Conservation (phyloP, 1,140 invertebrate genomes). For the Drosophila kepulauana region DNA sequence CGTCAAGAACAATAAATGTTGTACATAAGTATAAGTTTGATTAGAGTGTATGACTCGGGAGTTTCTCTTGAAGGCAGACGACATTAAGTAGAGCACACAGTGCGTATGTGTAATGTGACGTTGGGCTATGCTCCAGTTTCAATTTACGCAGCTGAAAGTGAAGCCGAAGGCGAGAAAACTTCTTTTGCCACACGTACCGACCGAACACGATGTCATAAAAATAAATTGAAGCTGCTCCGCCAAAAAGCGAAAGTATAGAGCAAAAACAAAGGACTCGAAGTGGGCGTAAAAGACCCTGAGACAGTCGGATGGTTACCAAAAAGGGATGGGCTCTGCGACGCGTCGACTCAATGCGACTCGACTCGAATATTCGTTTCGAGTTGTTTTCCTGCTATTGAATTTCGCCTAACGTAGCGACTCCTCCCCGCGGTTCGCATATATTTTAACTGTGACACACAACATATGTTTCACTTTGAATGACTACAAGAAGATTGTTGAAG, state of each 20-base stretch:
- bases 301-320: background rate
- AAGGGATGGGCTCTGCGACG: slow-evolving; percentile 11
- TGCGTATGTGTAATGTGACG: slow-evolving; percentile 54
- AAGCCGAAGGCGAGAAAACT: slow-evolving; percentile 47
- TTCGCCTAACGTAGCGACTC: slow-evolving; percentile 9
- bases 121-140: slow-evolving; percentile 54
- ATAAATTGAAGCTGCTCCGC: slow-evolving; percentile 65
- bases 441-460: slow-evolving; percentile 74
- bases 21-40: background rate
- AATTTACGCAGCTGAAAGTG: slow-evolving; percentile 49
- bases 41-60: background rate
- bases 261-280: slow-evolving; percentile 34
- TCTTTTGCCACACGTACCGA: slow-evolving; percentile 57
- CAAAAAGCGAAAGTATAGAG: slow-evolving; percentile 30
- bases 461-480: slow-evolving; percentile 78
- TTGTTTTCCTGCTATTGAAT: slow-evolving; percentile 47
- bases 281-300: slow-evolving; percentile 28
- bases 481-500: slow-evolving; percentile 67
- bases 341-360: background rate
- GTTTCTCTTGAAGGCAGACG: slow-evolving; percentile 3
- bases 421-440: slow-evolving; percentile 38
- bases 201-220: slow-evolving; percentile 72
- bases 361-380: slow-evolving; percentile 17
- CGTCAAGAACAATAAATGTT: background rate
- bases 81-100: slow-evolving; percentile 29